phyloP scores from a whole-genome alignment of 2,113 vertebrate species.

The Pyrgilauda ruficollis region DNA sequence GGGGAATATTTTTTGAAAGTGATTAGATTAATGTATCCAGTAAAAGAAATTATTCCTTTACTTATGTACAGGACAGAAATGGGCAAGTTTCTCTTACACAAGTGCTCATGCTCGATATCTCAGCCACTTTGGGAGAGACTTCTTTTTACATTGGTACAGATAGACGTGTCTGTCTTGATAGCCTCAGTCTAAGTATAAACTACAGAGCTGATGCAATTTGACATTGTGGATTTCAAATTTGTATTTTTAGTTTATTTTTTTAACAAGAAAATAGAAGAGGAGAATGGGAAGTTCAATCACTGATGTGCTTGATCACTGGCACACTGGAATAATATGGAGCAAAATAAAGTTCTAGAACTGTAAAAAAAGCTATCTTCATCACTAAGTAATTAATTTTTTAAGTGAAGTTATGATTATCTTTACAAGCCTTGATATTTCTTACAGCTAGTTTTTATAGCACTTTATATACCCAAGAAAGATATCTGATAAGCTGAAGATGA shows the following conservation, averaged over 20 bases:
- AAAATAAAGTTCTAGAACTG: background rate
- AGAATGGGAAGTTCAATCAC: background rate
- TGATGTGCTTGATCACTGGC: background rate
- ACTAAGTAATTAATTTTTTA: background rate
- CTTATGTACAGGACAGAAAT: background rate
- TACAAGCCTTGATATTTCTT: background rate
- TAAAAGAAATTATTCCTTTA: background rate
- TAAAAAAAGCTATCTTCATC: background rate
- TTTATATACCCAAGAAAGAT: background rate
- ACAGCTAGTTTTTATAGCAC: background rate
- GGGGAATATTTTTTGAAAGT: background rate
- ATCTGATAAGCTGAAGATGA: background rate
- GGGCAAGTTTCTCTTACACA: background rate
- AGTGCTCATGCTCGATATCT: background rate
- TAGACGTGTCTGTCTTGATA: background rate
- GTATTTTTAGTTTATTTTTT: background rate
- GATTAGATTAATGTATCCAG: background rate
- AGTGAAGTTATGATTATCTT: background rate
- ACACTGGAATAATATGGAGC: background rate
- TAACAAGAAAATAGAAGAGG: background rate
- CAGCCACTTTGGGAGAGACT: background rate
- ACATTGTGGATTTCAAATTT: background rate
- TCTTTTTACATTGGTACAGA: background rate
- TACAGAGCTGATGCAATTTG: background rate
- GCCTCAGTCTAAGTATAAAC: background rate